Percentiles rank a stretch among this genome's conserved stretches.
phyloP scores from a whole-genome alignment of 2,888 invertebrate genomes.

The Coleophora flavipennella region DNA sequence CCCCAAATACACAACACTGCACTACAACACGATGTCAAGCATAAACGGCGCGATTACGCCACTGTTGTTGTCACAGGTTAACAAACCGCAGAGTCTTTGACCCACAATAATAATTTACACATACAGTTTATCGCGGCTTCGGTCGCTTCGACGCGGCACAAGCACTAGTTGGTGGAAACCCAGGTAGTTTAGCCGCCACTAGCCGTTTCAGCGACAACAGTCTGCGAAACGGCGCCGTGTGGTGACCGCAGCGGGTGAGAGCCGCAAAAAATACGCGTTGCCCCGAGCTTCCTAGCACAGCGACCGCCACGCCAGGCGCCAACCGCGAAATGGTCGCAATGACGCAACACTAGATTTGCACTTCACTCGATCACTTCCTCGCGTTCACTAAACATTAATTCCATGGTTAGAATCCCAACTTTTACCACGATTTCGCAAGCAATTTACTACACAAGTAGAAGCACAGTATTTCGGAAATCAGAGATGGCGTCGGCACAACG shows the following conservation, averaged over 20 bases:
- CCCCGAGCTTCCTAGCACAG: slow-evolving; percentile 63
- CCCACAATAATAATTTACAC: slow-evolving; percentile 66
- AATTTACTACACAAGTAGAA: slow-evolving; percentile 50
- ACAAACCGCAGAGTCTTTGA: slow-evolving; percentile 58
- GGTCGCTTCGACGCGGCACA: slow-evolving; percentile 14
- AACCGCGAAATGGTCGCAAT: slow-evolving; percentile 34
- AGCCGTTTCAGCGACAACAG: slow-evolving; percentile 38
- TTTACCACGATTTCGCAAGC: slow-evolving; percentile 43
- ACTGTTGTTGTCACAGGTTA: slow-evolving; percentile 44
- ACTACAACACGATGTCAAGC: slow-evolving; percentile 46
- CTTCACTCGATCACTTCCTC: slow-evolving; percentile 36
- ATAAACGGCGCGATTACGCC: slow-evolving; percentile 41
- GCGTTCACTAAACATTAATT: slow-evolving; percentile 42
- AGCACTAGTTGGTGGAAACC: slow-evolving; percentile 15
- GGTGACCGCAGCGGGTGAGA: slow-evolving; percentile 41
- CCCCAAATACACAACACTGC: slow-evolving; percentile 20
- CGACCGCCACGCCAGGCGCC: slow-evolving; percentile 47
- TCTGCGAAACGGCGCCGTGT: slow-evolving; percentile 47
- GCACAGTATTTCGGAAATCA: slow-evolving; percentile 34
- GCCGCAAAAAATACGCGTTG: slow-evolving; percentile 70
- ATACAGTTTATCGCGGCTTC: slow-evolving; percentile 43
- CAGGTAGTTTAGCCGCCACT: slow-evolving; percentile 48
- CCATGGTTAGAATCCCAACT: slow-evolving; percentile 49
- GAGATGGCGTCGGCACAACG: slow-evolving; percentile 73
- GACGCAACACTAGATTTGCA: slow-evolving; percentile 32